Percentiles rank a stretch among this genome's conserved stretches.
phyloP scores from a whole-genome alignment of 2,113 vertebrate genomes.

The Trichechus manatus region DNA sequence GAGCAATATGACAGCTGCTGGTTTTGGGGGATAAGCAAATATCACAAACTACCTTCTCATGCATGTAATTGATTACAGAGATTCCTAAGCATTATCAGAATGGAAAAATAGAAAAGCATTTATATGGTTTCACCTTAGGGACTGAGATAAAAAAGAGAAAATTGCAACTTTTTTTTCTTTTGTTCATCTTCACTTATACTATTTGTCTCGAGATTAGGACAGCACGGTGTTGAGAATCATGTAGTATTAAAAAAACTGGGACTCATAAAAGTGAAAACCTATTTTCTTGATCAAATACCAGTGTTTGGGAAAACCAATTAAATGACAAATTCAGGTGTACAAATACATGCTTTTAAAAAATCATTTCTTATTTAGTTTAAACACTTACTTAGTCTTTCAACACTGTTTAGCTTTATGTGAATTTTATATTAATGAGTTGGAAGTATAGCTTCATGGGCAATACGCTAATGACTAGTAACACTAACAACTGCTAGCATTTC shows the following conservation, averaged over 20 bases:
- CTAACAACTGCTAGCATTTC: not conserved
- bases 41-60: not conserved
- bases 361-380: conserved; percentile 3
- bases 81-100: not conserved
- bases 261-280: not conserved
- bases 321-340: not conserved
- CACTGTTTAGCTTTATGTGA: not conserved
- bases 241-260: not conserved
- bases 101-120: not conserved
- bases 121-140: not conserved
- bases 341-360: not conserved
- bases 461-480: not conserved
- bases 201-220: not conserved
- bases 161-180: not conserved
- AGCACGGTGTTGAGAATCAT: not conserved
- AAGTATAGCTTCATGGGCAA: not conserved
- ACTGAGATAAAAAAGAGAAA: not conserved
- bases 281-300: conserved; percentile 20
- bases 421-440: not conserved
- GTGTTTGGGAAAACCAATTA: not conserved
- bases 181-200: not conserved
- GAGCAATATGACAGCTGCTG: not conserved
- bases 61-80: not conserved
- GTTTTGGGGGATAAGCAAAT: no score
- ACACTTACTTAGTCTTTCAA: not conserved